These are phyloP conservation scores for Ptychobarbus kaznakovi DNA, from an alignment of 2,797 vertebrate species.

Conservation along the genomic window DNA sequence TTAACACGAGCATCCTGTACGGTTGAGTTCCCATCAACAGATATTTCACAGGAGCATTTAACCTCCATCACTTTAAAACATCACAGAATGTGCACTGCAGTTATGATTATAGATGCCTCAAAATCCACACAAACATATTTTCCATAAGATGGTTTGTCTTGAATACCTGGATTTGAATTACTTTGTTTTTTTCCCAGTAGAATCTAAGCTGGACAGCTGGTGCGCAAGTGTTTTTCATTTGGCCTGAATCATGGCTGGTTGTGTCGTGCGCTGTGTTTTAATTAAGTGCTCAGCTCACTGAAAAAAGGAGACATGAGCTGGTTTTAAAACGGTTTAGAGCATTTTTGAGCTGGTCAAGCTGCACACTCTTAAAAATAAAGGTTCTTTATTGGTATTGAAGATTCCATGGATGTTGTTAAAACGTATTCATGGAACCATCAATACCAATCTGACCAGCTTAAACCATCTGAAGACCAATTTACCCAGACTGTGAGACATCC, in stretches of 20 bases:
- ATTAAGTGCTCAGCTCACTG: constrained; percentile 17
- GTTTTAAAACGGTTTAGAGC: not conserved
- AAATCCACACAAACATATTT: not conserved
- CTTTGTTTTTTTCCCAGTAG: not conserved
- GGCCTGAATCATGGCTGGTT: constrained; percentile 48
- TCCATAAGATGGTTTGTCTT: not conserved
- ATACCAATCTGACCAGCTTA: no score
- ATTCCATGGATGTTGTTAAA: no score
- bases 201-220: not conserved
- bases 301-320: not conserved
- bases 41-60: not conserved
- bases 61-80: not conserved
- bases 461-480: not conserved
- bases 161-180: not conserved
- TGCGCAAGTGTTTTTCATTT: constrained; percentile 34
- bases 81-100: not conserved
- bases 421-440: no score
- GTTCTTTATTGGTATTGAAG: not conserved
- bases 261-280: constrained; percentile 68
- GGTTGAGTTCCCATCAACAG: constrained; percentile 1
- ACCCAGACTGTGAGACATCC: not conserved
- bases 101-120: not conserved
- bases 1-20: constrained; percentile 13
- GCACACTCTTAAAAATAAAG: not conserved
- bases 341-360: not conserved